Conservation (phyloP, 2,797 vertebrate species). For the Mormyrus proboscirostris region DNA sequence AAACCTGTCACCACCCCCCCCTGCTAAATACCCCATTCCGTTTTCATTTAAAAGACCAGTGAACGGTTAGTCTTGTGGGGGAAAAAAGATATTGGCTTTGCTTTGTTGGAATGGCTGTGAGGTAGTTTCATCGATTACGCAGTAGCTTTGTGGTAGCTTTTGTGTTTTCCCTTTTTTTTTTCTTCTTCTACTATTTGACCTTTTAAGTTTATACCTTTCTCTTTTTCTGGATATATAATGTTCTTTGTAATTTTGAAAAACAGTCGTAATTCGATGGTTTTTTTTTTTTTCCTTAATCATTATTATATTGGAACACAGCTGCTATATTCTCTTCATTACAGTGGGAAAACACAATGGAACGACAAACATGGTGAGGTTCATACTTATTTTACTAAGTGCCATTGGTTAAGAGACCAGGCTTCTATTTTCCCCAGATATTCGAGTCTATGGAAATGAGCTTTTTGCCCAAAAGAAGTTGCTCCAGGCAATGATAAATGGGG, state of each 20-base stretch:
- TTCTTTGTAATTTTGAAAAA: neutral
- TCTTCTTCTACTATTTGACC: neutral
- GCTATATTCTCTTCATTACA: constrained; percentile 10
- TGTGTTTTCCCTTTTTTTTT: neutral
- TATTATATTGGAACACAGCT: neutral
- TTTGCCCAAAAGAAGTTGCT: neutral
- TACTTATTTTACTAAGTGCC: neutral
- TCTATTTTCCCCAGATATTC: neutral
- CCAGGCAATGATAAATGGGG: neutral
- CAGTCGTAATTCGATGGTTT: neutral
- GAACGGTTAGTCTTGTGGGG: neutral
- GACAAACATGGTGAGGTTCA: constrained; percentile 29
- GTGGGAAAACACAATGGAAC: constrained; percentile 28
- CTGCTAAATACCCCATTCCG: neutral
- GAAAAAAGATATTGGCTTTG: neutral
- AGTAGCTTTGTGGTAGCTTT: neutral
- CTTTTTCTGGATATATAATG: neutral
- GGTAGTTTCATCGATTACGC: neutral
- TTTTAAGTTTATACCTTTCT: neutral
- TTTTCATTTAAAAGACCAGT: neutral
- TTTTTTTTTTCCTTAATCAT: neutral
- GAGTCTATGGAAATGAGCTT: neutral
- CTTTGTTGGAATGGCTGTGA: neutral
- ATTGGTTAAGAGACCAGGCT: neutral
- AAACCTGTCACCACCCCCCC: neutral